Percentiles rank a stretch among this genome's conserved stretches.
phyloP scores from a whole-genome alignment of 2,888 invertebrate genomes.

The Entomobrya multifasciata region DNA sequence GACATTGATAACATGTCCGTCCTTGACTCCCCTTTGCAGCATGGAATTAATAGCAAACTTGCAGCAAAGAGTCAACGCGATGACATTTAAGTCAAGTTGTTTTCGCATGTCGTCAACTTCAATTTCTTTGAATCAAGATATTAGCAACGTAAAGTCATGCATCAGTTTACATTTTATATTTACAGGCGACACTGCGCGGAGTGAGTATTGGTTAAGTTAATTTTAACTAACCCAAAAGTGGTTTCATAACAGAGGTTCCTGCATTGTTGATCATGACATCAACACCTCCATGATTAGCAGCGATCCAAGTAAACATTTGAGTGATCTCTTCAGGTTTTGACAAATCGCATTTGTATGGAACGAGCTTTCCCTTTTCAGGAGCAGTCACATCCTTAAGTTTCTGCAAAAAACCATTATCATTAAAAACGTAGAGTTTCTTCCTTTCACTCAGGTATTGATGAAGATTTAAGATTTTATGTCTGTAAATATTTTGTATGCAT shows the following conservation, averaged over 20 bases:
- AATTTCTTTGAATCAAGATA: too few relatives aligned
- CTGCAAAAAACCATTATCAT: neutral
- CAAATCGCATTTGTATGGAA: conserved; percentile 75
- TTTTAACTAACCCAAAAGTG: conserved; percentile 66
- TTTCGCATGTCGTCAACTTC: conserved; percentile 70
- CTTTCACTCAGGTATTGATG: too few relatives aligned
- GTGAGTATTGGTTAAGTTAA: neutral
- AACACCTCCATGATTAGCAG: conserved; percentile 69
- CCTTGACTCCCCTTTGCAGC: conserved; percentile 60
- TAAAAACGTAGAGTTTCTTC: neutral
- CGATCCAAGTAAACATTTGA: conserved; percentile 74
- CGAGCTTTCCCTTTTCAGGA: conserved; percentile 10
- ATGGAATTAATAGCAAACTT: conserved; percentile 68
- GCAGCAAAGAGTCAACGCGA: conserved; percentile 64
- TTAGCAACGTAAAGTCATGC: too few relatives aligned
- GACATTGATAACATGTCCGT: conserved; percentile 73
- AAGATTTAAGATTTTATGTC: neutral
- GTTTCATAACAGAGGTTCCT: conserved; percentile 63
- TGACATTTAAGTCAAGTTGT: conserved; percentile 72
- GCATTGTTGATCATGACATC: conserved; percentile 77
- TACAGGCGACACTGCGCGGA: too few relatives aligned
- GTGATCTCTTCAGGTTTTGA: conserved; percentile 70
- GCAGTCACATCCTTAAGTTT: neutral
- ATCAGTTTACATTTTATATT: too few relatives aligned
- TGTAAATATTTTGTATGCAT: neutral